Base-by-base conservation (phyloP, 2,888 invertebrate species). In the Drosophila peninsularis region DNA sequence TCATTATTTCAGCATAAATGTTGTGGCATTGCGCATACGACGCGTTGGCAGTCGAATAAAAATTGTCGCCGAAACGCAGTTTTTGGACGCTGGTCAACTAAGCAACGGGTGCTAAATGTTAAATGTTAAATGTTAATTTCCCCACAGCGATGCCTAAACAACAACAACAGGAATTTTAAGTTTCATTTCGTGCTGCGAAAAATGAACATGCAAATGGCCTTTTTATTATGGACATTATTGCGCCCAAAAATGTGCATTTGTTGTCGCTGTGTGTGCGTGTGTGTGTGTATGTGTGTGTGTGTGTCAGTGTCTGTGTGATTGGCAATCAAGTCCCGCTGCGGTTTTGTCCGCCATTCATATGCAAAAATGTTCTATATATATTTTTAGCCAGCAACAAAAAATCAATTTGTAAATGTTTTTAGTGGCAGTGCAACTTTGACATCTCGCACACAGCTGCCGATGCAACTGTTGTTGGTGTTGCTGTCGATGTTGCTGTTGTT, bases 381-480 rank as follows among this genome's bases (percentile, higher is more conserved):
- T 44, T 57, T 70, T 57, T 39, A 39, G 71, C 56, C 36, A 30
- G 41, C 52, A 69, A 74, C 84, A 85, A 84, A 82, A 83, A 88
- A 88, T 88, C 83, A 84, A 84, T 84, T 84, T 84, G 88, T 85
- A 88, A 84, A 83, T 83, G 83, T 83, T 88, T 83, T 85, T 80
- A 73, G 78, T 58, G 62, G 41, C 56, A 57, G 54, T 66, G 60
- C 71, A 84, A 82, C 88, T 80, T 85, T 88, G 82, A 83, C 85
- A 85, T 82, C 82, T 80, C 80, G 32, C 49, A 73, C 82, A 73
- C 82, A 71, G 61, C 71, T 60, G 44, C 72, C 70, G 63, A 37
- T 61, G 70, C 37, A 62, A 53, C 24, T 53, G 49, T 60, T 53
- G 45, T 14, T n/a, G n/a, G 53, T 56, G 49, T 34, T 57, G 27